Percentiles rank a stretch among this genome's conserved stretches.
These are phyloP conservation scores for Drosophila carrolli DNA, from an alignment of 1,140 invertebrate genomes.

Conservation along the genomic window DNA sequence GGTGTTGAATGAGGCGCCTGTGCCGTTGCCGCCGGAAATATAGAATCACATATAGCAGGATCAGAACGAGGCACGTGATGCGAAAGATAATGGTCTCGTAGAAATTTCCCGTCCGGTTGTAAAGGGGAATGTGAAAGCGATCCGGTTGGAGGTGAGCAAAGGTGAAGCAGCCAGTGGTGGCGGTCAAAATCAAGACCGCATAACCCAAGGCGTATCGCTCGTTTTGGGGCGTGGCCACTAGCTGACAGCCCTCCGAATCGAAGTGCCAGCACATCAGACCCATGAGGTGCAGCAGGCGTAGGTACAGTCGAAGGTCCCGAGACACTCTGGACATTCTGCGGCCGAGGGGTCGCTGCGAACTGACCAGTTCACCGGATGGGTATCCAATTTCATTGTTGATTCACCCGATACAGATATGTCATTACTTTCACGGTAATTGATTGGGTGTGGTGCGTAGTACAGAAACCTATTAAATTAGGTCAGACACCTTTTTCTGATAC, in stretches of 20 bases:
- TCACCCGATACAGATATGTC: slow-evolving; percentile 12
- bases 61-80: slow-evolving; percentile 39
- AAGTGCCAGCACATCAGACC: slow-evolving; percentile 54
- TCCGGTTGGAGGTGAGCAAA: slow-evolving; percentile 40
- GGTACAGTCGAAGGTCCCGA: slow-evolving; percentile 50
- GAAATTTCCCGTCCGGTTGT: slow-evolving; percentile 64
- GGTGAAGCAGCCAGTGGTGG: slow-evolving; percentile 13
- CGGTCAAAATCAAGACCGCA: slow-evolving; percentile 5
- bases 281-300: slow-evolving; percentile 32
- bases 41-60: slow-evolving; percentile 40
- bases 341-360: slow-evolving; percentile 10
- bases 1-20: slow-evolving; percentile 25
- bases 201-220: slow-evolving; percentile 45
- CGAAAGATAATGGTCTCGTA: slow-evolving; percentile 54
- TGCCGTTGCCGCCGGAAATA: slow-evolving; percentile 51
- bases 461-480: slow-evolving; percentile 5
- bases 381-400: slow-evolving; percentile 9
- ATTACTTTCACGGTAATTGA: slow-evolving; percentile 19
- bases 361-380: slow-evolving; percentile 36
- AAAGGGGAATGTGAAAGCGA: slow-evolving; percentile 21
- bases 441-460: neutral
- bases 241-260: slow-evolving; percentile 32
- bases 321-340: slow-evolving; percentile 43
- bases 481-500: neutral
- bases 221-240: slow-evolving; percentile 17